Evolutionary conservation across 2,797 vertebrate genomes (phyloP), one percentile per base, ranked within the genome.

Genomic region (Spizella passerina): DNA sequence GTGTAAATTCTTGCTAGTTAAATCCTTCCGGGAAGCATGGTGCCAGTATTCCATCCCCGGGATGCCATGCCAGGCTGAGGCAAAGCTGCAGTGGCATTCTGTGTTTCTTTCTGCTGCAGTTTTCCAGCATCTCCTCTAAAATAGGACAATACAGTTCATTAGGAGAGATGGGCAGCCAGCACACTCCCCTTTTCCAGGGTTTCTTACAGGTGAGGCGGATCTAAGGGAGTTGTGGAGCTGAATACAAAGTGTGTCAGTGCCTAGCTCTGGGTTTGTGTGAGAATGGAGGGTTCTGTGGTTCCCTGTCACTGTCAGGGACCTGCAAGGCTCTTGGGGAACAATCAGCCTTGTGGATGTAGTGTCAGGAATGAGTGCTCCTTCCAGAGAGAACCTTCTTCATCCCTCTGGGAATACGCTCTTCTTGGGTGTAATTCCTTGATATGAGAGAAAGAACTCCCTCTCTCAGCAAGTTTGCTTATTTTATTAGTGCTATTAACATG

Each of bases 71-170:
- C 26, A 38, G 36, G 75, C 34, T 15, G 16, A 23, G 52, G 24
- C 10, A 17, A 26, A 24, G 72, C 12, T 10, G 15, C 17, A 4
- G 41, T 5, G 27, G 12, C 4, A 2, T 14, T 66, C 11, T 12
- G 26, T 14, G 20, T 4, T 41, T 79, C 10, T 36, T 71, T 60
- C 30, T 66, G 41, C 23, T 38, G 15, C 2, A 36, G 3, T 22
- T 52, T 75, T 52, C 12, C 34, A 27, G 26, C 4, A 6, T 14
- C 21, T 46, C 19, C 34, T 76, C 66, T 55, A 55, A 61, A 71
- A 9, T 34, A 50, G 34, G 12, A 10, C 4, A 5, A 0, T 30
- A 4, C 4, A 4, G 14, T 11, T 53, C 3, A 10, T 14, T 26
- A 57, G 49, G 21, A 64, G 16, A 8, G 12, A 57, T 32, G 18